Conservation (phyloP, 2,797 vertebrate genomes). For the Poeciliopsis presidionis region DNA sequence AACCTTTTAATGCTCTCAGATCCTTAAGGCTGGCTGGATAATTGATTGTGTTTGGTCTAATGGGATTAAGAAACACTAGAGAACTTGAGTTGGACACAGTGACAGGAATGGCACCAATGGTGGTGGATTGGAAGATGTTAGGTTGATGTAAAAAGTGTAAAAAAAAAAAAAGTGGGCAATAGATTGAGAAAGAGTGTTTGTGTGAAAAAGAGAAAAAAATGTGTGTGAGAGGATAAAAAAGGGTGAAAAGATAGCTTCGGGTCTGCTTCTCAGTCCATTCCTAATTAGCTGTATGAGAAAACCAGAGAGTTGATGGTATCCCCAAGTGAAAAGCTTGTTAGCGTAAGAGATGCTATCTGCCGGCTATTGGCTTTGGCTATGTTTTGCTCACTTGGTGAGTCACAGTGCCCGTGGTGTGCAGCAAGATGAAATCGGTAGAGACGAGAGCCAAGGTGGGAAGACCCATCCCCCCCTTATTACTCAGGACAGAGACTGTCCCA, state of each 20-base stretch:
- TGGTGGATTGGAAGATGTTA: constrained; percentile 55
- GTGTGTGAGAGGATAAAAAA: constrained; percentile 50
- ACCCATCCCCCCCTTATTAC: constrained; percentile 47
- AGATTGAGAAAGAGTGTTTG: constrained; percentile 28
- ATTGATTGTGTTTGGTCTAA: constrained; percentile 81
- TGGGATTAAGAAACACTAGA: constrained; percentile 78
- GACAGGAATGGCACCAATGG: constrained; percentile 36
- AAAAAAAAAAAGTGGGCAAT: constrained; percentile 31
- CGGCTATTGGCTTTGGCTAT: constrained; percentile 78
- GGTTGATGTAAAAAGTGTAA: constrained; percentile 32
- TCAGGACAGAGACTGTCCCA: constrained; percentile 60
- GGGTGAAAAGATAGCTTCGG: constrained; percentile 70
- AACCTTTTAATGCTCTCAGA: constrained; percentile 80
- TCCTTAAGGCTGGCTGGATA: constrained; percentile 77
- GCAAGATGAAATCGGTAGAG: constrained; percentile 67
- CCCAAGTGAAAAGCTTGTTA: constrained; percentile 81
- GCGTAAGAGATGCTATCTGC: constrained; percentile 79
- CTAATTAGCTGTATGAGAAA: constrained; percentile 77
- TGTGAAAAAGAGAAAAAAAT: constrained; percentile 18
- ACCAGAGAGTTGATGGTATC: constrained; percentile 70
- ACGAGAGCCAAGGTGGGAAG: constrained; percentile 62
- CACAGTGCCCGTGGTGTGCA: constrained; percentile 62
- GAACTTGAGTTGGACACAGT: constrained; percentile 71
- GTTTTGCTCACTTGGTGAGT: constrained; percentile 69
- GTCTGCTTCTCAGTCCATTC: constrained; percentile 68